Percentiles rank a stretch among this genome's conserved stretches.
These are phyloP conservation scores for Aplochiton taeniatus DNA, from an alignment of 2,797 vertebrate species.

Conservation along the genomic window DNA sequence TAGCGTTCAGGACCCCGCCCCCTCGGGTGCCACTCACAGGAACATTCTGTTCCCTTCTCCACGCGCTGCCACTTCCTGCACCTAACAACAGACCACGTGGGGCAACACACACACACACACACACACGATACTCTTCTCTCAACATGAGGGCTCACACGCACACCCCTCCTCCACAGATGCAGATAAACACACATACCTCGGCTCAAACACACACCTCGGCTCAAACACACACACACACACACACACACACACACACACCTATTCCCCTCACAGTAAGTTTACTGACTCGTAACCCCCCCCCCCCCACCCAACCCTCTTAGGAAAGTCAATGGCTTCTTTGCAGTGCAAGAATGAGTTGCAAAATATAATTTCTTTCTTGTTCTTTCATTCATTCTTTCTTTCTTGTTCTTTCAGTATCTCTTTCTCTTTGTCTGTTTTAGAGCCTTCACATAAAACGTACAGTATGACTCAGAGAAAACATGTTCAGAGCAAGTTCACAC, in stretches of 20 bases:
- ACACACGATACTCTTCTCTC: background rate
- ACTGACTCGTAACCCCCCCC: background rate
- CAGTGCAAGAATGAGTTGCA: too few species aligned
- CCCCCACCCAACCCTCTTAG: background rate
- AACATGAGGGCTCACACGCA: conserved; percentile 11
- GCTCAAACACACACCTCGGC: conserved; percentile 1
- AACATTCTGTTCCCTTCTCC: conserved; percentile 68
- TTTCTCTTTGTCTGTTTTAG: too few species aligned
- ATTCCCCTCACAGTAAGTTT: too few species aligned
- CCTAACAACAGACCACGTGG: conserved; percentile 27
- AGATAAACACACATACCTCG: background rate
- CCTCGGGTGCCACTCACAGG: conserved; percentile 29
- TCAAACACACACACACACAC: conserved; percentile 1
- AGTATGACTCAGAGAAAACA: too few species aligned
- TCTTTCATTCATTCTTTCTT: too few species aligned
- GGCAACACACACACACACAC: background rate
- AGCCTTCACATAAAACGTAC: too few species aligned
- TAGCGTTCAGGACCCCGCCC: conserved; percentile 2
- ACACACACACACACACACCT: background rate
- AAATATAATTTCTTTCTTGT: too few species aligned
- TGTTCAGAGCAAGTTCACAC: too few species aligned
- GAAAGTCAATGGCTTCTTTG: too few species aligned
- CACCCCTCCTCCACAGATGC: background rate
- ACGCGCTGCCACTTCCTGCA: conserved; percentile 58
- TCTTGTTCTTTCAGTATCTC: too few species aligned